These are phyloP conservation scores for Calameuta filiformis DNA, from an alignment of 2,888 invertebrate species.

Conservation along the genomic window DNA sequence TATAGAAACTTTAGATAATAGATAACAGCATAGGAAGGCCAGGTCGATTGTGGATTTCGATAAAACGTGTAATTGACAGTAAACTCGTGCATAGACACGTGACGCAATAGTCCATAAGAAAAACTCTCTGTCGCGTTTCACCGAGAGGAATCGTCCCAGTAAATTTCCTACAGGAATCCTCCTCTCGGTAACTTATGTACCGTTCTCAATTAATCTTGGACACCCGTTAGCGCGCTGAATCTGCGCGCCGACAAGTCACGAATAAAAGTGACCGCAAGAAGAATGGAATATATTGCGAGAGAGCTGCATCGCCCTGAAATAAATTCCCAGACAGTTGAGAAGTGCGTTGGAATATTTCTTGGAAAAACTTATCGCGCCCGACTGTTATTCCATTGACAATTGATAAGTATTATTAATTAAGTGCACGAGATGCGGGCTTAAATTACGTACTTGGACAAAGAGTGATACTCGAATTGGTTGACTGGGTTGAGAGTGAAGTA, in stretches of 20 bases:
- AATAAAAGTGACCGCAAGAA: not conserved
- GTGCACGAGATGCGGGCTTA: not conserved
- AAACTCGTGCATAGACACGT: not conserved
- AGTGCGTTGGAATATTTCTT: not conserved
- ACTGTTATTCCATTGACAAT: not conserved
- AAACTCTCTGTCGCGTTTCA: not conserved
- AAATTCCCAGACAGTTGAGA: not conserved
- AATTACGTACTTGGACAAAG: not conserved
- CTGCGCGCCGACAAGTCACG: not conserved
- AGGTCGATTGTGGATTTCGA: not conserved
- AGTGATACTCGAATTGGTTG: not conserved
- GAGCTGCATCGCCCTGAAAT: not conserved
- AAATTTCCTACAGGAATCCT: not conserved
- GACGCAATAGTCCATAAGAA: too few species aligned
- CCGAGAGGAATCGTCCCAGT: not conserved
- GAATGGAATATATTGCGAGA: not conserved
- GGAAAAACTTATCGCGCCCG: not conserved
- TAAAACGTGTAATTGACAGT: not conserved
- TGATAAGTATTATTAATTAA: not conserved
- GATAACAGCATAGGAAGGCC: not conserved
- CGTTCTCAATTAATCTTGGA: not conserved
- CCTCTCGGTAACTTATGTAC: not conserved
- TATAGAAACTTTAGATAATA: not conserved
- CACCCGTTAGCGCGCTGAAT: not conserved
- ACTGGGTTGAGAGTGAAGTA: not conserved